These are phyloP conservation scores for Gerris lacustris DNA, from an alignment of 2,888 invertebrate species.

Conservation along the genomic window DNA sequence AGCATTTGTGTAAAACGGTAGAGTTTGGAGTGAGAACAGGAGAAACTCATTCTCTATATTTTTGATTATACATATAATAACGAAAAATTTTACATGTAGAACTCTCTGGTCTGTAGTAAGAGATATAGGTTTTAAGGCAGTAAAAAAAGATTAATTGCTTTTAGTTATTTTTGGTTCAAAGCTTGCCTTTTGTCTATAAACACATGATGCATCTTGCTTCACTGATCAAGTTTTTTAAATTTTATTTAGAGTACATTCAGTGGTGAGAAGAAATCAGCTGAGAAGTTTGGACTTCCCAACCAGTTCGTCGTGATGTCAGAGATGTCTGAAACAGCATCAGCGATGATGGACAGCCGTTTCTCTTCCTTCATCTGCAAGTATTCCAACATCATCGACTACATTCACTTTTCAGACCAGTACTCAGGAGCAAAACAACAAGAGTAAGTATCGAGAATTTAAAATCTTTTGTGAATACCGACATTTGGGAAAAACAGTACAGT, in stretches of 20 bases:
- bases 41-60: too few relatives aligned
- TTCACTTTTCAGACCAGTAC: constrained; percentile 95
- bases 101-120: too few relatives aligned
- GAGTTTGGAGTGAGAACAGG: too few relatives aligned
- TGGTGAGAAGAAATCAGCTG: constrained; percentile 66
- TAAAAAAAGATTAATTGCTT: too few relatives aligned
- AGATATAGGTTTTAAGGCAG: too few relatives aligned
- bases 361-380: constrained; percentile 65
- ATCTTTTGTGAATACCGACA: not conserved
- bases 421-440: constrained; percentile 82
- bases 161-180: too few relatives aligned
- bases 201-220: too few relatives aligned
- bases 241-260: constrained; percentile 58
- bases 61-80: too few relatives aligned
- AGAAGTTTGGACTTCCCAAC: constrained; percentile 64
- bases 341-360: constrained; percentile 71
- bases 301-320: constrained; percentile 74
- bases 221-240: constrained; percentile 1
- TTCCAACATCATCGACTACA: constrained; percentile 75
- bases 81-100: too few relatives aligned
- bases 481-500: too few relatives aligned
- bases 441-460: constrained; percentile 43
- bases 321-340: constrained; percentile 73
- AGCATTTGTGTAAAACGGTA: too few relatives aligned
- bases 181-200: too few relatives aligned